Evolutionary conservation across 2,888 invertebrate species (phyloP).

Genomic region (Agrotis puta): DNA sequence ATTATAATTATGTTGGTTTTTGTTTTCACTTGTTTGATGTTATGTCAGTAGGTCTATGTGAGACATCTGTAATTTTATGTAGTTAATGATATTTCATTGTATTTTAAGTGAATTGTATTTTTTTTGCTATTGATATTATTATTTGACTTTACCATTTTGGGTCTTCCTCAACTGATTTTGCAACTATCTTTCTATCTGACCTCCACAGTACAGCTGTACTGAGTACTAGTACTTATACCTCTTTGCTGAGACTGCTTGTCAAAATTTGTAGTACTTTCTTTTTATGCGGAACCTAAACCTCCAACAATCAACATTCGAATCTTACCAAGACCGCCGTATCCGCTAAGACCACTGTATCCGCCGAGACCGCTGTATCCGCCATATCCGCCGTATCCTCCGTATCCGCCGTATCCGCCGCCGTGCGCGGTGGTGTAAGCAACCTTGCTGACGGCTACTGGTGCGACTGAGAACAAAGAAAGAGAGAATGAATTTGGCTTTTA

Average conservation of each 20-base stretch:
- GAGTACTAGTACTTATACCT: neutral
- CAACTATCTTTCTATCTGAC: neutral
- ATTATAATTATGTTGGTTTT: constrained; percentile 6
- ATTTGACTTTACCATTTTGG: neutral
- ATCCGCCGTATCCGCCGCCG: constrained; percentile 67
- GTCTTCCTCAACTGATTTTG: neutral
- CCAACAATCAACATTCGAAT: neutral
- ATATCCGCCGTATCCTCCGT: constrained; percentile 66
- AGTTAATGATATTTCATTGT: no score
- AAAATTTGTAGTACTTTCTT: neutral
- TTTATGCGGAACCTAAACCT: neutral
- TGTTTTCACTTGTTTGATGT: neutral
- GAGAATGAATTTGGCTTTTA: neutral
- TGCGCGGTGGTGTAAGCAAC: constrained; percentile 78
- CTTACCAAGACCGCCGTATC: constrained; percentile 72
- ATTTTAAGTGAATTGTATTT: no score
- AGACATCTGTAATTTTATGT: neutral
- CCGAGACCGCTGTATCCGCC: constrained; percentile 69
- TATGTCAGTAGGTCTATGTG: neutral
- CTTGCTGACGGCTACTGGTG: constrained; percentile 79
- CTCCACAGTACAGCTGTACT: neutral
- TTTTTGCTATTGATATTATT: no score
- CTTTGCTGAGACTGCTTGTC: neutral
- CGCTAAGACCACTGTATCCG: constrained; percentile 71
- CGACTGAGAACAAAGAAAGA: constrained; percentile 60